A percentile compares a stretch with the other conserved stretches of the same genome.
phyloP scores from a whole-genome alignment of 2,888 invertebrate species.

The Lingula anatina region DNA sequence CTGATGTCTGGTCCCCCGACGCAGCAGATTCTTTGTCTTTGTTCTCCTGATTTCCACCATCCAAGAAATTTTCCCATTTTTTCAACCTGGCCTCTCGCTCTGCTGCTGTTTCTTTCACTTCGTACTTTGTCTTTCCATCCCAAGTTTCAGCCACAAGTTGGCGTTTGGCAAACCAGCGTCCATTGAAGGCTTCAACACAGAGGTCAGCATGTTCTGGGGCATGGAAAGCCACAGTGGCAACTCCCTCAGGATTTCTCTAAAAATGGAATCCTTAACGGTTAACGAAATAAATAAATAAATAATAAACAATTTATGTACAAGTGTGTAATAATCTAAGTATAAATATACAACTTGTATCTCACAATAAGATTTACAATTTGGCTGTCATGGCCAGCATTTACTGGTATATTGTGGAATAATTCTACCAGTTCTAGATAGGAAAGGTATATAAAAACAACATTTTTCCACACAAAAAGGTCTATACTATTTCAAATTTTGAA shows the following conservation, averaged over 20 bases:
- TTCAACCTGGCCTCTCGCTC: slow-evolving; percentile 74
- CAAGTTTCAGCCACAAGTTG: slow-evolving; percentile 82
- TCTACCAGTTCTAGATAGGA: too few relatives aligned
- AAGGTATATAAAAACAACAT: too few relatives aligned
- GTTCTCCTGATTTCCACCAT: slow-evolving; percentile 60
- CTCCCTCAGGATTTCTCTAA: slow-evolving; percentile 86
- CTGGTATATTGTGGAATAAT: too few relatives aligned
- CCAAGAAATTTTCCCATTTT: slow-evolving; percentile 68
- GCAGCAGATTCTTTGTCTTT: too few relatives aligned
- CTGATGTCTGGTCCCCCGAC: too few relatives aligned
- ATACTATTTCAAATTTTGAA: too few relatives aligned
- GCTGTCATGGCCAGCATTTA: too few relatives aligned
- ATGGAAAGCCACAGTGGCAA: slow-evolving; percentile 85
- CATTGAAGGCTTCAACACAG: slow-evolving; percentile 80
- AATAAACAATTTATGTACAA: background rate
- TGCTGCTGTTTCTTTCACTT: slow-evolving; percentile 83
- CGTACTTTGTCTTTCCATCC: slow-evolving; percentile 93
- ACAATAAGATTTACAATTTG: too few relatives aligned
- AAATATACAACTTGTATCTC: too few relatives aligned
- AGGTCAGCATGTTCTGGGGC: slow-evolving; percentile 87
- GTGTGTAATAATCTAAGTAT: background rate
- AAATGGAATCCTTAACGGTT: slow-evolving; percentile 9
- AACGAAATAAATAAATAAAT: background rate
- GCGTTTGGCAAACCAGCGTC: slow-evolving; percentile 83
- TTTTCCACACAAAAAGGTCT: too few relatives aligned